phyloP scores from a whole-genome alignment of 2,888 invertebrate genomes.

The Diaperis boleti region DNA sequence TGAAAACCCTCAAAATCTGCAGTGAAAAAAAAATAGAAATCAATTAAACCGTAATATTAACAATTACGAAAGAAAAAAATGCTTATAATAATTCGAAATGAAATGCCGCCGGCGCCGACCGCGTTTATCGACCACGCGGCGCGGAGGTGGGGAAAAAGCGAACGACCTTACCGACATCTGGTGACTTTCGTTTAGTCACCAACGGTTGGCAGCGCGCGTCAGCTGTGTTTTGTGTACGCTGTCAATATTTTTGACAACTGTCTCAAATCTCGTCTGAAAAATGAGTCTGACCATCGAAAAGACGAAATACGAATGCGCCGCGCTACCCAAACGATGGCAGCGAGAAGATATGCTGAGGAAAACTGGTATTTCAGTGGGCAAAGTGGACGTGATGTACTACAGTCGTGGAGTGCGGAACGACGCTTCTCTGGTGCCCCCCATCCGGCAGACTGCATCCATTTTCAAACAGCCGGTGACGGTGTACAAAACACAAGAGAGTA shows the following conservation, averaged over 20 bases:
- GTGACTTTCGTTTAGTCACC: constrained; percentile 20
- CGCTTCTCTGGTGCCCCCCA: constrained; percentile 92
- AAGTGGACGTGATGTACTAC: constrained; percentile 95
- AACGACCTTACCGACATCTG: constrained; percentile 20
- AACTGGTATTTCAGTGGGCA: constrained; percentile 87
- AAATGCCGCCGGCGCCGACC: constrained; percentile 5
- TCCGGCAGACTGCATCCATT: constrained; percentile 97
- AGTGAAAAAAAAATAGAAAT: neutral
- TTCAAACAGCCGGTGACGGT: constrained; percentile 99
- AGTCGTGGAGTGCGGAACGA: constrained; percentile 88
- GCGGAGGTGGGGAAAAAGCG: constrained; percentile 26
- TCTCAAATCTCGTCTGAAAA: neutral
- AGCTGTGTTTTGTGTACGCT: constrained; percentile 35
- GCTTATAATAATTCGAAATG: neutral
- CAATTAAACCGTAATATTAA: neutral
- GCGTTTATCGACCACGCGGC: constrained; percentile 18
- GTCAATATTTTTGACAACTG: constrained; percentile 20
- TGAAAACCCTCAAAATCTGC: neutral
- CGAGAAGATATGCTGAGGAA: constrained; percentile 87
- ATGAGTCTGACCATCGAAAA: constrained; percentile 80
- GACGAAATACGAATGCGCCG: constrained; percentile 80
- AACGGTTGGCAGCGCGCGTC: constrained; percentile 25
- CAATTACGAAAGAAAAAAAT: neutral
- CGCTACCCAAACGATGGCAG: constrained; percentile 87
- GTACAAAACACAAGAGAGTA: constrained; percentile 90